phyloP scores from a whole-genome alignment of 37 sponge, comb jelly and placozoan genomes.

The Haliclona indistincta region DNA sequence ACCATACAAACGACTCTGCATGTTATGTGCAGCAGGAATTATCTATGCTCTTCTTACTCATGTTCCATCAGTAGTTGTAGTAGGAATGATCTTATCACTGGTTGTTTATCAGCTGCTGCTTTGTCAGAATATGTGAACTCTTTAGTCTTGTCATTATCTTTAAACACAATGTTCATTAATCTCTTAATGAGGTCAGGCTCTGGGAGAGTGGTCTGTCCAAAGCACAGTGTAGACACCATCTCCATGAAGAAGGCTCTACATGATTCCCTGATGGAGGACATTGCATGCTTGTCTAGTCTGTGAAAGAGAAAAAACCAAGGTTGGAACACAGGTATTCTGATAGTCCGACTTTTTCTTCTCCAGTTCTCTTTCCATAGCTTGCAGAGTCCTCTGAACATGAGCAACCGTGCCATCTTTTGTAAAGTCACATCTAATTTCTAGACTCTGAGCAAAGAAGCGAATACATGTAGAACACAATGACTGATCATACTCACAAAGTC shows the following conservation, averaged over 20 bases:
- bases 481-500: slow-evolving; percentile 16
- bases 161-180: slow-evolving; percentile 59
- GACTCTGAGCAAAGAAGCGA: slow-evolving; percentile 9
- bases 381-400: slow-evolving; percentile 27
- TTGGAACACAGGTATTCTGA: background rate
- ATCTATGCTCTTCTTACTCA: slow-evolving; percentile 28
- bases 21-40: no score
- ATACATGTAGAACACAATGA: no score
- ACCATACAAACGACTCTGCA: no score
- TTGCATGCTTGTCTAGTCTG: background rate
- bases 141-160: slow-evolving; percentile 36
- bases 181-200: slow-evolving; percentile 51
- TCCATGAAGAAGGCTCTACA: slow-evolving; percentile 70
- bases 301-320: no score
- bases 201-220: slow-evolving; percentile 59
- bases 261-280: background rate
- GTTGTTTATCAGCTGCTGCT: slow-evolving; percentile 36
- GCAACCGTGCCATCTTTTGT: slow-evolving; percentile 11
- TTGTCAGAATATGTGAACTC: slow-evolving; percentile 49
- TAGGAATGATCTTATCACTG: slow-evolving; percentile 66
- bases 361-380: slow-evolving; percentile 12
- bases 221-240: slow-evolving; percentile 74
- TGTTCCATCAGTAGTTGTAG: slow-evolving; percentile 66
- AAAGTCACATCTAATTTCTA: slow-evolving; percentile 26
- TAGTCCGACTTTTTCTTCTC: slow-evolving; percentile 8